Conservation (phyloP, 2,888 invertebrate genomes). For the Andrena trimmerana region DNA sequence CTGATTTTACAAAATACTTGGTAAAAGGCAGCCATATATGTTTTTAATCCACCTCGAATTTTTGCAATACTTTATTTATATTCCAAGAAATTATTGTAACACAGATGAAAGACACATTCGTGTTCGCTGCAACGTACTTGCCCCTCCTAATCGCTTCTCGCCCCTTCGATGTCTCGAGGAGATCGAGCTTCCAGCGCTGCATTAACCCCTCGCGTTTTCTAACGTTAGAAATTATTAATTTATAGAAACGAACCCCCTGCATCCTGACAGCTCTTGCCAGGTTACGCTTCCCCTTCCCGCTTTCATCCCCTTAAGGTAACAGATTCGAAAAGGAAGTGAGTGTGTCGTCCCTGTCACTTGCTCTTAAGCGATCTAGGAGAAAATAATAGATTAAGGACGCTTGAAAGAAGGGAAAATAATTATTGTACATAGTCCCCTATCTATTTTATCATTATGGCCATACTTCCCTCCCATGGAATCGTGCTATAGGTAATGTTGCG, state of each 20-base stretch:
- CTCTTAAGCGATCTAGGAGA: neutral
- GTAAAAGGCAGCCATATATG: neutral
- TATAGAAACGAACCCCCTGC: slow-evolving; percentile 15
- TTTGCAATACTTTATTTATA: neutral
- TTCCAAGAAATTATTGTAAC: neutral
- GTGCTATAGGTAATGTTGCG: neutral
- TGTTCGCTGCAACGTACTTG: slow-evolving; percentile 23
- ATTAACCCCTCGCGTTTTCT: neutral
- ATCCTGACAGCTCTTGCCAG: neutral
- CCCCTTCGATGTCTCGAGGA: neutral
- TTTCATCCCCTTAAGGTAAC: slow-evolving; percentile 5
- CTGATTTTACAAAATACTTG: neutral
- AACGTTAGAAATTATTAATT: slow-evolving; percentile 26
- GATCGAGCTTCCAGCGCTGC: neutral
- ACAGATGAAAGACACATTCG: slow-evolving; percentile 17
- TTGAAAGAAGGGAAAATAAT: slow-evolving; percentile 18
- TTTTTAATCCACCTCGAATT: neutral
- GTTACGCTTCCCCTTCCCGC: slow-evolving; percentile 15
- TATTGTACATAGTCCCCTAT: slow-evolving; percentile 63
- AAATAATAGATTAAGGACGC: slow-evolving; percentile 19
- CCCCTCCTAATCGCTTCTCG: slow-evolving; percentile 3
- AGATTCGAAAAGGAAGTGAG: neutral
- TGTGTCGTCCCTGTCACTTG: slow-evolving; percentile 1
- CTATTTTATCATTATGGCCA: slow-evolving; percentile 4
- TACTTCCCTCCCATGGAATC: slow-evolving; percentile 20